These are phyloP conservation scores for Cardiocondyla obscurior DNA, from an alignment of 1,140 invertebrate genomes.

Conservation along the genomic window DNA sequence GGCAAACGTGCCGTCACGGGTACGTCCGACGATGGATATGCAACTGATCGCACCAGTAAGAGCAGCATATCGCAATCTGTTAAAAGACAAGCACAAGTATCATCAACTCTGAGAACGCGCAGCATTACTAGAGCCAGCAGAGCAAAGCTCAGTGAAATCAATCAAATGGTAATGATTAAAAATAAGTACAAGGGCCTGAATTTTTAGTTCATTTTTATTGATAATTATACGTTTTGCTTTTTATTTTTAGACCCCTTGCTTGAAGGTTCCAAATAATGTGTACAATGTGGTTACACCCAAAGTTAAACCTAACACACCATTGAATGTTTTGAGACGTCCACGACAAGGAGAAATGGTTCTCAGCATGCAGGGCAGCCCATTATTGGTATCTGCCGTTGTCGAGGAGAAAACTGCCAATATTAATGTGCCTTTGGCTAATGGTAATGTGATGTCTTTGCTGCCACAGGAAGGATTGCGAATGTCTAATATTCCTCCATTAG, in stretches of 20 bases:
- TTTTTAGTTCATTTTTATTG: too few species aligned
- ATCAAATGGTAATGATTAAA: conserved; percentile 36
- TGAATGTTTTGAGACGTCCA: conserved; percentile 86
- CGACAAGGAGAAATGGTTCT: conserved; percentile 87
- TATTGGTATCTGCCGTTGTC: conserved; percentile 84
- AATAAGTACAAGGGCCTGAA: neutral
- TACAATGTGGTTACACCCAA: conserved; percentile 79
- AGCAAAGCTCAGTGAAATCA: conserved; percentile 53
- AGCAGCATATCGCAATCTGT: conserved; percentile 46
- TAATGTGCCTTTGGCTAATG: conserved; percentile 86
- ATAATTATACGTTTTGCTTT: too few species aligned
- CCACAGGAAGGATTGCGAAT: conserved; percentile 84
- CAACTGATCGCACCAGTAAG: conserved; percentile 56
- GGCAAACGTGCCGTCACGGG: conserved; percentile 50
- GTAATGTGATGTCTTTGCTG: conserved; percentile 86
- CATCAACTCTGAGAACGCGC: conserved; percentile 49
- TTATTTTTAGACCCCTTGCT: conserved; percentile 76
- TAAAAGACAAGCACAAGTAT: conserved; percentile 13
- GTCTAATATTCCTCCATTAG: conserved; percentile 85
- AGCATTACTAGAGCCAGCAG: conserved; percentile 65
- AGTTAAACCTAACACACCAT: conserved; percentile 85
- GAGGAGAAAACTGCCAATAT: conserved; percentile 85
- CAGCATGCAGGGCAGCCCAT: conserved; percentile 87
- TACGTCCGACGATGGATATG: conserved; percentile 76
- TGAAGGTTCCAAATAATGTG: conserved; percentile 17